A percentile compares a stretch with the other conserved stretches of the same genome.
phyloP scores from a whole-genome alignment of 1,140 invertebrate species.

The Thereuonema tuberculata region DNA sequence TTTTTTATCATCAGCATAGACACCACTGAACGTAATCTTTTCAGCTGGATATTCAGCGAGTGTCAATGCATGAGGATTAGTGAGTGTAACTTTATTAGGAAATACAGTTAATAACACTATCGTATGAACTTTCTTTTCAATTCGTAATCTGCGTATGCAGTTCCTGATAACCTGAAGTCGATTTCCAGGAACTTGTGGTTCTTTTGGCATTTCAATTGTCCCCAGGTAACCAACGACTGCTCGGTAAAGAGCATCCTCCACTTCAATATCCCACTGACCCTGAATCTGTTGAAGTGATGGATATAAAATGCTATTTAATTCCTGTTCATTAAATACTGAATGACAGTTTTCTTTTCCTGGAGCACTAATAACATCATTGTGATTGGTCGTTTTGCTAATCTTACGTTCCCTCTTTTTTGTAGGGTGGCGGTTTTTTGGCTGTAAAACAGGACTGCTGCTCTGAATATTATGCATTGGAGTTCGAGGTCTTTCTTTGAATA shows the following conservation, averaged over 20 bases:
- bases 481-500: not conserved
- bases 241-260: slow-evolving; percentile 42
- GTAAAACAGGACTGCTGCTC: not conserved
- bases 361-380: no score
- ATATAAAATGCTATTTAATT: slow-evolving; percentile 25
- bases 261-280: slow-evolving; percentile 11
- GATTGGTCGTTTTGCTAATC: no score
- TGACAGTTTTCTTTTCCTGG: slow-evolving; percentile 13
- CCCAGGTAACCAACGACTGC: slow-evolving; percentile 86
- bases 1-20: slow-evolving; percentile 66
- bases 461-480: not conserved
- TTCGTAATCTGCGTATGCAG: slow-evolving; percentile 72
- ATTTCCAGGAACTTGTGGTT: slow-evolving; percentile 51
- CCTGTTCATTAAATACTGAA: slow-evolving; percentile 25
- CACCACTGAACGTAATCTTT: slow-evolving; percentile 74
- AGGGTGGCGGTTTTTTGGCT: not conserved
- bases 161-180: slow-evolving; percentile 46
- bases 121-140: slow-evolving; percentile 75
- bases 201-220: slow-evolving; percentile 86
- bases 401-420: not conserved
- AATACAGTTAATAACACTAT: slow-evolving; percentile 72
- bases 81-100: slow-evolving; percentile 57
- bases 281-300: slow-evolving; percentile 20
- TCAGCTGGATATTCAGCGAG: slow-evolving; percentile 71
- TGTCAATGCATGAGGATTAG: slow-evolving; percentile 43